Percentiles rank a stretch among this genome's conserved stretches.
These are phyloP conservation scores for Tauraco erythrolophus DNA, from an alignment of 2,113 vertebrate genomes.

Conservation along the genomic window DNA sequence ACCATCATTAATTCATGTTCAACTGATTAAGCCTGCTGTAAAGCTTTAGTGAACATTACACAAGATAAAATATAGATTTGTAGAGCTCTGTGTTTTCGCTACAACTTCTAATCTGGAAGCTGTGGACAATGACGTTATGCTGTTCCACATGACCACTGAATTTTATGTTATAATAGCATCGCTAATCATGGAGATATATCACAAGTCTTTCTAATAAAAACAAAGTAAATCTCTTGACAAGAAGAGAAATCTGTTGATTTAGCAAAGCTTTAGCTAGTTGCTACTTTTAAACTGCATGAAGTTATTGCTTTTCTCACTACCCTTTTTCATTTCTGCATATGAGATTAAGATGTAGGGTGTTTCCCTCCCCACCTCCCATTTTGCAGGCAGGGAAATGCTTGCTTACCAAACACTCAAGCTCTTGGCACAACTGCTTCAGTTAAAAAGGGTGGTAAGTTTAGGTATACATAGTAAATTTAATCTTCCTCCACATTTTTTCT, in stretches of 20 bases:
- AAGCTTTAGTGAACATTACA: slow-evolving; percentile 70
- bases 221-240: not conserved
- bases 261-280: not conserved
- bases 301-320: not conserved
- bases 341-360: not conserved
- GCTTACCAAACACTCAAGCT: not conserved
- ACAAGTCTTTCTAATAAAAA: not conserved
- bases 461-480: slow-evolving; percentile 26
- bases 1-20: slow-evolving; percentile 83
- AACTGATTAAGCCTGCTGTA: slow-evolving; percentile 78
- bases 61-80: slow-evolving; percentile 73
- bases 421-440: not conserved
- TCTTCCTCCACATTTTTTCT: slow-evolving; percentile 25
- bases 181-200: not conserved
- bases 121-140: not conserved
- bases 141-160: not conserved
- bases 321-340: not conserved
- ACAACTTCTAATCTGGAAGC: slow-evolving; percentile 20
- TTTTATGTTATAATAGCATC: not conserved
- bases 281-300: not conserved
- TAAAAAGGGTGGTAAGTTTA: not conserved
- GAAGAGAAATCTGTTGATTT: not conserved
- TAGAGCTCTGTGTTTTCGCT: slow-evolving; percentile 25
- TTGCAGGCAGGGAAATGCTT: not conserved
- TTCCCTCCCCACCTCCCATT: not conserved